Evolutionary conservation across 2,888 invertebrate species (phyloP), one percentile per base, ranked within the genome.

Genomic region (Hyles lineata): DNA sequence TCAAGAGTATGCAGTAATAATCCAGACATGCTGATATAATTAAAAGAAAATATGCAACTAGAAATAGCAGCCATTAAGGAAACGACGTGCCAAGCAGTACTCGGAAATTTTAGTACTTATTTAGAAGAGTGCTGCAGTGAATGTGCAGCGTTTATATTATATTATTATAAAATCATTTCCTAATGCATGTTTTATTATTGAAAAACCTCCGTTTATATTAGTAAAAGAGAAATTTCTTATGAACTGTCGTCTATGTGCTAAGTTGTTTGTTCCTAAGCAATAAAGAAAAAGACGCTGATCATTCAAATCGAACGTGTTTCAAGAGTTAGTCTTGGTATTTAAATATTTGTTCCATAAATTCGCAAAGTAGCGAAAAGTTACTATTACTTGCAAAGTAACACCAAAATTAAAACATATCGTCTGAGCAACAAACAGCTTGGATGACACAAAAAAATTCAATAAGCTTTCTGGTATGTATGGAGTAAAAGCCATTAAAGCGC

Each of bases 51-150:
- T n/a, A 55, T 55, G 55, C n/a, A 55, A 55, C 55, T 55, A 55
- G 55, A 55, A 55, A 55, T 55, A 55, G 55, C n/a, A 55, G n/a
- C 55, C n/a, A 55, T 55, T 55, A 55, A 19, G 55, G 55, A 55
- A 55, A 55, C 55, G 55, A 55, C 55, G n/a, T 55, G 55, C 55
- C 55, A n/a, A 6, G 55, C 55, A 6, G n/a, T 55, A 55, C 55
- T 55, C 15, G 55, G 55, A 55, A 55, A 55, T 55, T 55, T 55
- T 55, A 55, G 55, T 55, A 55, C 55, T 55, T 17, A 55, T n/a
- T 55, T 55, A 55, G n/a, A 55, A n/a, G 17, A 55, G 17, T 55
- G 55, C 55, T 55, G 55, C n/a, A n/a, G 55, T n/a, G 55, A 55
- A 55, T n/a, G n/a, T 17, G 55, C 17, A 43, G 43, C 43, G 15